Evolutionary conservation across 2,888 invertebrate genomes (phyloP), one percentile per base, ranked within the genome.

Genomic region (Lasius platythorax): DNA sequence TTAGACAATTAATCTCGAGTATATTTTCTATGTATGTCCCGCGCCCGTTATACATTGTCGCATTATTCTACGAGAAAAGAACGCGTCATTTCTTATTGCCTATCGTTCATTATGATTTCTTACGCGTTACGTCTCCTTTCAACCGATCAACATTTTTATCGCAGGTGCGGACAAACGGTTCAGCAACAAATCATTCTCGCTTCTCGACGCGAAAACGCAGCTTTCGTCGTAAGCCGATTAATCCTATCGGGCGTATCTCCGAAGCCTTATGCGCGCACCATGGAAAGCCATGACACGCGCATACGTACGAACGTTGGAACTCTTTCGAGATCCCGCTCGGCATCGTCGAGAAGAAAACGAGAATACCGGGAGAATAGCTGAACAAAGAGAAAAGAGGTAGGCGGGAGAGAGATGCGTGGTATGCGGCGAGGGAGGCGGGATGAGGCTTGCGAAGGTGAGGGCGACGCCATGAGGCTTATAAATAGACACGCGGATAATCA

Each of bases 401-500:
- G 75, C 82, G 82, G 72, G 70, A 70, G 74, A 61, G 58, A 85
- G 75, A 82, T 43, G 75, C 74, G n/a, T 56, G 75, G 50, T 46
- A 37, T 40, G 40, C 64, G 50, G 30, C n/a, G 74, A 23, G 58
- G 67, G 76, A 82, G 81, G 73, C 53, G 67, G 46, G 86, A 58
- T 85, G 30, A 28, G 67, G 82, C 66, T 84, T 85, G 84, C 85
- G 81, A 86, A 83, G 91, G 89, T 78, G 89, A 89, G 86, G 87
- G 90, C 90, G 90, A 90, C 88, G 88, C 91, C 91, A 89, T 91
- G 89, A 88, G 91, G 90, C 93, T 94, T 94, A 95, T 94, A 95
- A 95, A 95, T 95, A 95, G 94, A 94, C 92, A 92, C 93, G 92
- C 91, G 94, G 94, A 94, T 95, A 95, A 95, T 95, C 95, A 94